phyloP scores from a whole-genome alignment of 2,888 invertebrate species.

The Pardosa pseudoannulata region DNA sequence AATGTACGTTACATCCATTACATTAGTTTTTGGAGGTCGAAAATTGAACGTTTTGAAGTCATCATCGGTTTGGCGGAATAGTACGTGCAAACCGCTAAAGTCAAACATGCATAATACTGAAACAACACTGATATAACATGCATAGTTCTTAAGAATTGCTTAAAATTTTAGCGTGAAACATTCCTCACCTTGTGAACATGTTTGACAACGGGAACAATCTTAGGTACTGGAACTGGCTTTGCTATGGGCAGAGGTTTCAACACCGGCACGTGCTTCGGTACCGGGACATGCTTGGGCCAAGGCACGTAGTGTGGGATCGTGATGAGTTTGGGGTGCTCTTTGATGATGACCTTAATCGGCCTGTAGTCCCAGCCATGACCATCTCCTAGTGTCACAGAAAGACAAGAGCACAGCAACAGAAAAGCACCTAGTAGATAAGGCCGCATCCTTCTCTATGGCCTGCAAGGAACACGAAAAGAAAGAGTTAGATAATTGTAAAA shows the following conservation, averaged over 20 bases:
- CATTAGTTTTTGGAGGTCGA: too few species aligned
- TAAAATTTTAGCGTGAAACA: too few species aligned
- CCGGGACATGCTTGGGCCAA: slow-evolving; percentile 74
- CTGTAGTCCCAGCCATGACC: slow-evolving; percentile 62
- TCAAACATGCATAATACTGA: too few species aligned
- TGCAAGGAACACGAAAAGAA: too few species aligned
- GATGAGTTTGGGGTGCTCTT: slow-evolving; percentile 67
- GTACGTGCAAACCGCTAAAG: too few species aligned
- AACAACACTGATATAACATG: too few species aligned
- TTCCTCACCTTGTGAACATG: slow-evolving; percentile 71
- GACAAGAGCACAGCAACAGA: slow-evolving; percentile 31
- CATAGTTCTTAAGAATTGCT: too few species aligned
- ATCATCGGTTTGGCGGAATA: too few species aligned
- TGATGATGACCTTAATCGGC: slow-evolving; percentile 69
- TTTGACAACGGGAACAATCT: slow-evolving; percentile 74
- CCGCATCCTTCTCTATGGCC: background rate
- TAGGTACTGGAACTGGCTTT: slow-evolving; percentile 74
- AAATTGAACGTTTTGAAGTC: too few species aligned
- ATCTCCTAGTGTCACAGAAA: slow-evolving; percentile 32
- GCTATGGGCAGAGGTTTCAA: slow-evolving; percentile 75
- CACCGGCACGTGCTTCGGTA: slow-evolving; percentile 74
- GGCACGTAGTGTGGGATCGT: slow-evolving; percentile 70
- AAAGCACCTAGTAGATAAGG: background rate
- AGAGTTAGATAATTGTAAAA: too few species aligned
- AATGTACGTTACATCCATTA: too few species aligned